phyloP scores from a whole-genome alignment of 92 coral and sea anemone species.

The Zoanthus solanderi region DNA sequence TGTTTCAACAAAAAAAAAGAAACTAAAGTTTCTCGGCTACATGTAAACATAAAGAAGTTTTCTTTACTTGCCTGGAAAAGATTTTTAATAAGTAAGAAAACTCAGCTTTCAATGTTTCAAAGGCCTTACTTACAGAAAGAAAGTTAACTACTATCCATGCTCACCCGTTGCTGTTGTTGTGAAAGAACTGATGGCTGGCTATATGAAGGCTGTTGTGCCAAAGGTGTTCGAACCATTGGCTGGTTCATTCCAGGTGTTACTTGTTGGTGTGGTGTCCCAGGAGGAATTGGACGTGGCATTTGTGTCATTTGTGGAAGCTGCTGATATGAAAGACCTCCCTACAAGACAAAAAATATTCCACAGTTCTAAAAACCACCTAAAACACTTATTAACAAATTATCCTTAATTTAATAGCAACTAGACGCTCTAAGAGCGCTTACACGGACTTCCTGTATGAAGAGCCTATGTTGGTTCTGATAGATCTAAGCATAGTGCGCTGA shows the following conservation, averaged over 20 bases:
- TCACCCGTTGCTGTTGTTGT: conserved; percentile 42
- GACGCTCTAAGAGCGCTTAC: too few relatives aligned
- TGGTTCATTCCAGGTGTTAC: conserved; percentile 14
- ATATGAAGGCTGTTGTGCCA: background rate
- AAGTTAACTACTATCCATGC: background rate
- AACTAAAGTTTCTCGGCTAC: too few relatives aligned
- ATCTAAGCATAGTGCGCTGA: too few relatives aligned
- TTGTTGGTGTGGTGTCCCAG: conserved; percentile 20
- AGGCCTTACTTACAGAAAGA: background rate
- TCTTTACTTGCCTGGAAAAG: background rate
- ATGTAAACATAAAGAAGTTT: too few relatives aligned
- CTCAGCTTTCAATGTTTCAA: too few relatives aligned
- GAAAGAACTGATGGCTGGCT: background rate
- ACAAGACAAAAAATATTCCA: too few relatives aligned
- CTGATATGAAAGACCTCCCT: conserved; percentile 40
- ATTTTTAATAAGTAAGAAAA: background rate
- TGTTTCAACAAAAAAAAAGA: too few relatives aligned
- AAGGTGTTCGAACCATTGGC: background rate
- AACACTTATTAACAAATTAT: too few relatives aligned
- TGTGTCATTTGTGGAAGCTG: conserved; percentile 29
- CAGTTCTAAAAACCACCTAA: too few relatives aligned
- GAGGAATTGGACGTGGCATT: conserved; percentile 17
- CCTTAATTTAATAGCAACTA: too few relatives aligned
- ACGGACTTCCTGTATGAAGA: too few relatives aligned
- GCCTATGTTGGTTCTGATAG: too few relatives aligned